Evolutionary conservation across 1,140 invertebrate genomes (phyloP).

Genomic region (Bicyclus anynana): DNA sequence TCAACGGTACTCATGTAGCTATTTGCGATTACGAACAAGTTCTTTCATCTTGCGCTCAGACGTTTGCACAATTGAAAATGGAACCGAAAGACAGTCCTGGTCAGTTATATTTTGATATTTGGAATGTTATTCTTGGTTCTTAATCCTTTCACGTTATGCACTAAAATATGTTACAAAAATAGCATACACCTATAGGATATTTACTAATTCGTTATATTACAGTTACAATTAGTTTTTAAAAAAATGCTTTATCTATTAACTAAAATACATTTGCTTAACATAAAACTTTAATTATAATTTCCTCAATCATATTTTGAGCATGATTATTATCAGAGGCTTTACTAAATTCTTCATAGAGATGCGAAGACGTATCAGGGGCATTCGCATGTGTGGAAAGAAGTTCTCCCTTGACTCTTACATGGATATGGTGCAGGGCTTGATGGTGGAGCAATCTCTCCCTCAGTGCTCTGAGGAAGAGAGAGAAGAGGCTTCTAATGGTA

Average conservation of each 20-base stretch:
- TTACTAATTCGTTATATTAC: no score
- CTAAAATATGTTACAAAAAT: no score
- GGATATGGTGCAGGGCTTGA: slow-evolving; percentile 88
- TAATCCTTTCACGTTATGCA: no score
- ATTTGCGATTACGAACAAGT: slow-evolving; percentile 94
- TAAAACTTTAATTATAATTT: no score
- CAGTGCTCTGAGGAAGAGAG: slow-evolving; percentile 79
- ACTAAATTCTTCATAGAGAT: slow-evolving; percentile 71
- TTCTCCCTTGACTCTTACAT: slow-evolving; percentile 94
- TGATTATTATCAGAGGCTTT: slow-evolving; percentile 3
- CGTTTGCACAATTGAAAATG: slow-evolving; percentile 82
- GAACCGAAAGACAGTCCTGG: slow-evolving; percentile 88
- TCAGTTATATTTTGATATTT: slow-evolving; percentile 47
- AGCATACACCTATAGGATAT: no score
- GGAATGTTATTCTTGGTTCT: neutral
- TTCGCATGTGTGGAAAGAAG: slow-evolving; percentile 89
- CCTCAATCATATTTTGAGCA: no score
- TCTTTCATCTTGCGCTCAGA: slow-evolving; percentile 86
- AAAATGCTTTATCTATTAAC: no score
- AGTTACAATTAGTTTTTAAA: no score
- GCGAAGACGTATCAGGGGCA: slow-evolving; percentile 89
- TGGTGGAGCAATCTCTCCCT: slow-evolving; percentile 76
- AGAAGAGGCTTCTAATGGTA: slow-evolving; percentile 66
- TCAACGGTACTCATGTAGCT: slow-evolving; percentile 97
- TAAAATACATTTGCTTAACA: no score